Evolutionary conservation across 2,888 invertebrate species (phyloP).

Genomic region (Marronus borbonicus): DNA sequence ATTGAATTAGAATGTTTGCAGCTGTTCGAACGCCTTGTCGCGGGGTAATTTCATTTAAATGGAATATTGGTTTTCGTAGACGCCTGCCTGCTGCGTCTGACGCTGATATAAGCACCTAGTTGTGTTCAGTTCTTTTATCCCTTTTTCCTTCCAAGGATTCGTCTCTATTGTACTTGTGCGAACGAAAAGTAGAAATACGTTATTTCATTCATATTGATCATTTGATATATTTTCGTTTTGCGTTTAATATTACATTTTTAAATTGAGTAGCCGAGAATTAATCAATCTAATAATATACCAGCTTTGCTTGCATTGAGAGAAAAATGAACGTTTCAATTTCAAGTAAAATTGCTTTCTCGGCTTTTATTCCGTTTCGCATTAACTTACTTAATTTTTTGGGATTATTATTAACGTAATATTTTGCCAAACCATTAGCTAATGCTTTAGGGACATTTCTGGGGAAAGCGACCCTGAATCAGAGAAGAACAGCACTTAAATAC

Average conservation of each 20-base stretch:
- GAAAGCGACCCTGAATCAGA: too few species aligned
- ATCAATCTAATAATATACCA: too few species aligned
- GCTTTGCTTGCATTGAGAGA: neutral
- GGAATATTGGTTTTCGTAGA: constrained; percentile 39
- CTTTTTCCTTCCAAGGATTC: neutral
- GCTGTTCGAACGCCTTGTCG: constrained; percentile 43
- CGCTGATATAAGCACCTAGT: neutral
- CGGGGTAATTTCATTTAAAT: constrained; percentile 36
- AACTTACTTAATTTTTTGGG: too few species aligned
- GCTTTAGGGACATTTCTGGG: too few species aligned
- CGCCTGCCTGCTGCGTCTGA: constrained; percentile 1
- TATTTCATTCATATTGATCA: neutral
- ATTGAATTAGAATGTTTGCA: constrained; percentile 44
- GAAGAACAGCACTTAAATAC: too few species aligned
- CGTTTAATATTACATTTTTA: neutral
- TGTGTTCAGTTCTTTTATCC: neutral
- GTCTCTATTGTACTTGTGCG: neutral
- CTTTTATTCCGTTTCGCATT: too few species aligned
- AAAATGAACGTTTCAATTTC: neutral
- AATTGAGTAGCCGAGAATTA: too few species aligned
- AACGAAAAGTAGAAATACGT: neutral
- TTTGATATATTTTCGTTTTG: neutral
- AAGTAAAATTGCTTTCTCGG: too few species aligned
- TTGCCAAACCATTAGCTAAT: too few species aligned
- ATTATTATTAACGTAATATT: too few species aligned